Conservation (phyloP, 2,797 vertebrate genomes). For the Microchirus variegatus region DNA sequence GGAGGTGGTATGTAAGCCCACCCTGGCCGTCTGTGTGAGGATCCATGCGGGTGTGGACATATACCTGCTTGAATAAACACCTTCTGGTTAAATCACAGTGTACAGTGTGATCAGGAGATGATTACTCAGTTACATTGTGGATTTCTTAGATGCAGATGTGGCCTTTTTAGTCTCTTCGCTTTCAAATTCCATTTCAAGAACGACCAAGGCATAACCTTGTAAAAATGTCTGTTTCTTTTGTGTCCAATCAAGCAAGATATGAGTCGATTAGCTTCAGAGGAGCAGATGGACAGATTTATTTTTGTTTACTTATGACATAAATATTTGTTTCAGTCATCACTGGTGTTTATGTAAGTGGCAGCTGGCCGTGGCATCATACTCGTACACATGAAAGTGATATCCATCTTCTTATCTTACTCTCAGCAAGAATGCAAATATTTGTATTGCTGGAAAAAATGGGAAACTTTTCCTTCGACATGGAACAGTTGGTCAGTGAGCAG, state of each 20-base stretch:
- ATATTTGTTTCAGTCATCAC: not conserved
- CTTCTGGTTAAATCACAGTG: conserved; percentile 45
- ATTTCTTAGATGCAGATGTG: conserved; percentile 74
- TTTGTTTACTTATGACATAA: not conserved
- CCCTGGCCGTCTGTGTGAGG: conserved; percentile 24
- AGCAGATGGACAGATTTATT: not conserved
- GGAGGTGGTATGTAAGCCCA: conserved; percentile 48
- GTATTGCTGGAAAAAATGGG: not conserved
- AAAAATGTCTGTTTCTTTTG: no score
- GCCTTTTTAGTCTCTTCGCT: not conserved
- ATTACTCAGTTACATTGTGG: conserved; percentile 57
- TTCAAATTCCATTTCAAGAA: no score
- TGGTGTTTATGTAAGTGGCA: not conserved
- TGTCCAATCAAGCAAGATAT: no score
- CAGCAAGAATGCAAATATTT: not conserved
- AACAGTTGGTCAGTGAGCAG: not conserved
- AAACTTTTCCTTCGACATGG: not conserved
- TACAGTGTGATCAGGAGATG: conserved; percentile 42
- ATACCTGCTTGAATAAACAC: conserved; percentile 51
- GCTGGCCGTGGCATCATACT: not conserved
- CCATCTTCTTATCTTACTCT: not conserved
- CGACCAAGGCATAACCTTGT: no score
- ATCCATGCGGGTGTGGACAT: conserved; percentile 1
- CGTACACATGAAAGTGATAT: not conserved
- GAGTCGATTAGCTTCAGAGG: no score